phyloP scores from a whole-genome alignment of 2,113 vertebrate genomes.

The Okapia johnstoni region DNA sequence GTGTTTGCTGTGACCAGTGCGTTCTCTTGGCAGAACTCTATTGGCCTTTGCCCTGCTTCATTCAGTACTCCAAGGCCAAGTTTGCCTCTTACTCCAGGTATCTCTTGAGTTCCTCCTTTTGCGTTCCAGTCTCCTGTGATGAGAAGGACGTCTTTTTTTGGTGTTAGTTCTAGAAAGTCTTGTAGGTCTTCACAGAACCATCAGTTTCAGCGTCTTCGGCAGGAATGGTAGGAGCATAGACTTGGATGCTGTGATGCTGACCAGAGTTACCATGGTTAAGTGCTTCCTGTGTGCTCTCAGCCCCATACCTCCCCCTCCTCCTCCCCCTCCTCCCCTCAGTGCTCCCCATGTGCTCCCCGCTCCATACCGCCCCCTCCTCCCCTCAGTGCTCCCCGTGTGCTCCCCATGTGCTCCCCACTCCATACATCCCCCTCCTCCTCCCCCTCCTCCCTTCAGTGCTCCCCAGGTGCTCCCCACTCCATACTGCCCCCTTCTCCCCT shows the following conservation, averaged over 20 bases:
- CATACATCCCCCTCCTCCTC: no score
- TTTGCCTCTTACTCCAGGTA: neutral
- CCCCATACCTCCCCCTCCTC: no score
- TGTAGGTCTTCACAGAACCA: neutral
- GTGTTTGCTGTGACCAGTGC: neutral
- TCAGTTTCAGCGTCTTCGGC: neutral
- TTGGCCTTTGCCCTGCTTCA: neutral
- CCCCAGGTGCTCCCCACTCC: no score
- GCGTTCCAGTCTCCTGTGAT: neutral
- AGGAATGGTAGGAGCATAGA: rapidly evolving
- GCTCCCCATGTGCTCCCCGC: rapidly evolving
- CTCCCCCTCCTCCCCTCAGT: no score
- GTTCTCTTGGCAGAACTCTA: neutral
- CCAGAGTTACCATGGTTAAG: no score
- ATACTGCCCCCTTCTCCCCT: no score
- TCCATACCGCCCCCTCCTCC: no score
- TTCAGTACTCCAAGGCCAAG: neutral
- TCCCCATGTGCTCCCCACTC: no score
- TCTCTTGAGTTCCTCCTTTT: neutral
- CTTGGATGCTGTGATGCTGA: neutral
- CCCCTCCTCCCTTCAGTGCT: no score
- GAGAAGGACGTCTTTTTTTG: neutral
- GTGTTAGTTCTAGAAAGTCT: neutral
- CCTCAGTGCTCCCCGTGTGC: no score
- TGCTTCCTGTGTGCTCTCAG: no score